Base-by-base conservation (phyloP, 2,797 vertebrate genomes). In the Poecilia gillii region DNA sequence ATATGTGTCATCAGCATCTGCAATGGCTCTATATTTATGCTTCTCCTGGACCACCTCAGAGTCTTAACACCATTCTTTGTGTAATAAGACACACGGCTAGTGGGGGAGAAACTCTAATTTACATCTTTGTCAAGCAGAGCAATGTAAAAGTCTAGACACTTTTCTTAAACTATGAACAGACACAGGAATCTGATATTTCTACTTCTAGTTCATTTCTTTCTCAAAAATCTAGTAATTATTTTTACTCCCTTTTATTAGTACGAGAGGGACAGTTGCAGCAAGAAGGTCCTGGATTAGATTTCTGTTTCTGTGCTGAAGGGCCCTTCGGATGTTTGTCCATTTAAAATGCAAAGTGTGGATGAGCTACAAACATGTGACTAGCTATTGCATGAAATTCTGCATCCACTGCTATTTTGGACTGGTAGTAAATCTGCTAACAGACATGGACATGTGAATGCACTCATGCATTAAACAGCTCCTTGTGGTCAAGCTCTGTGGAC, bases 21-120 rank as follows among this genome's bases (percentile, higher is more conserved):
- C 70, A 84, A 73, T 70, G 76, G 25, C 83, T 91, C 90, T 93
- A 91, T 89, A 89, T 92, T 81, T 90, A 93, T 47, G 77, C 76
- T 75, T 55, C 45, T 74, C 76, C 70, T 14, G 33, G 43, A 77
- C 31, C 55, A 51, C 64, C 83, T 85, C 73, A 75, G 64, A 66
- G 74, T 89, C 75, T 91, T 89, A 85, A 78, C 88, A 84, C 87
- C 87, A 91, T 92, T 90, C 88, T 75, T 81, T 25, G 16, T 81
- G 79, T 87, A 82, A 90, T 75, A 73, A 59, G 87, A 90, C 73
- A 76, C 82, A 31, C 33, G 4, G 59, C 82, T 78, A 49, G 73
- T 39, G 76, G 36, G 33, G n/a, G 33, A 73, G 81, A 80, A 82
- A 80, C 75, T 73, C 33, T 68, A 53, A 82, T 85, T 86, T 79